Base-by-base conservation (phyloP, 2,888 invertebrate species). In the Nezara viridula region DNA sequence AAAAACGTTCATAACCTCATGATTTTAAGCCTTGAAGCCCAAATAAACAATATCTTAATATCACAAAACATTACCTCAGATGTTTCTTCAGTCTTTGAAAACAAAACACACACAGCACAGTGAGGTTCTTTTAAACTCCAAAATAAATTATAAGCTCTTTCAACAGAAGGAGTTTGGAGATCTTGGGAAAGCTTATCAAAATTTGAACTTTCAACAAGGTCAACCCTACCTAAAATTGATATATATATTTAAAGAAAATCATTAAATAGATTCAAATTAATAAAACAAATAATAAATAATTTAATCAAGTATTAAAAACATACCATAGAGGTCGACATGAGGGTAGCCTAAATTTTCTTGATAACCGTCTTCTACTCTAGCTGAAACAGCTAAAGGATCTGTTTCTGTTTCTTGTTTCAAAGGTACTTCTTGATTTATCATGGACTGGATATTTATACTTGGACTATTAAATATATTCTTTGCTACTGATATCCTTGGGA, bases 101-200 rank as follows among this genome's bases (percentile, higher is more conserved):
- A 94, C 19, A 94, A 93, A 9, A 93, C 93, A 91, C 95, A 95
- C 24, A 95, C 92, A 21, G 94, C 93, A 92, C 95, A 95, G 91
- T 94, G 93, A 0, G 95, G 95, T n/a, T 93, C 92, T 87, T 93
- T 92, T 73, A 92, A 92, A 89, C 94, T 93, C 92, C 93, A 93
- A 89, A 92, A 93, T 88, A 92, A 92, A 91, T 95, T 95, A 92
- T 93, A 95, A 37, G 89, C 73, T n/a, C 88, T 86, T 85, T 90
- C 90, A 47, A 89, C 32, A 3, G 16, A 52, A n/a, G 89, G 90
- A 47, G 90, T 66, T 32, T 86, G 77, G 32, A 90, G 90, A 32
- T 89, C 89, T 81, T 89, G 52, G 32, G 55, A 81, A 49, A 88
- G 88, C 47, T 49, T 87, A 47, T 32, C 52, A 87, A 88, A 40